Percentiles rank a stretch among this genome's conserved stretches.
These are phyloP conservation scores for Pteromalus puparum DNA, from an alignment of 1,140 invertebrate species.

Conservation along the genomic window DNA sequence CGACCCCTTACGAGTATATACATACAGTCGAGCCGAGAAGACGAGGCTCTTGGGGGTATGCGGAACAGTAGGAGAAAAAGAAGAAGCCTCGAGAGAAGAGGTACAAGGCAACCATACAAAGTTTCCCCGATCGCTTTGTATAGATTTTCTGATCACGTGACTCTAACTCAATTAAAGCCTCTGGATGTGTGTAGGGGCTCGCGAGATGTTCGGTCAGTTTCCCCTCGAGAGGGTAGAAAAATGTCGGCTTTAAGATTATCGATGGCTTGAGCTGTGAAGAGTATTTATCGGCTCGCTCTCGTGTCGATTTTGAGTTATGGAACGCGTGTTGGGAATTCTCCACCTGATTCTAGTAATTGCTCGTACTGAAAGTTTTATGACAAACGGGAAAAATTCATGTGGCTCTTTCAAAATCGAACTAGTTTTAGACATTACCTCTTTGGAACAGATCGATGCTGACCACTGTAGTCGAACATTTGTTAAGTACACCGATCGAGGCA, in stretches of 20 bases:
- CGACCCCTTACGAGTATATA: conserved; percentile 35
- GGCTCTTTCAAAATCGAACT: not conserved
- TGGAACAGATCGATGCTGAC: too few species aligned
- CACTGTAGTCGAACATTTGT: too few species aligned
- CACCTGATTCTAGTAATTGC: not conserved
- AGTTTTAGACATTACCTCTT: not conserved
- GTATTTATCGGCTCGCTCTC: not conserved
- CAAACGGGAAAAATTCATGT: not conserved
- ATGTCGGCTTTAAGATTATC: not conserved
- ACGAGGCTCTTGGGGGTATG: not conserved
- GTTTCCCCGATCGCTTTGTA: conserved; percentile 47
- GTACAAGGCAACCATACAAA: conserved; percentile 58
- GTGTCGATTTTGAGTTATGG: not conserved
- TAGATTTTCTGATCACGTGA: conserved; percentile 56
- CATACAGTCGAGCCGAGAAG: not conserved
- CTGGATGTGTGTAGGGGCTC: not conserved
- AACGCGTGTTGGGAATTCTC: not conserved
- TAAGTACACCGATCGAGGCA: too few species aligned
- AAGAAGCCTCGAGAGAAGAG: conserved; percentile 26
- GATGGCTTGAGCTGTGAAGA: not conserved
- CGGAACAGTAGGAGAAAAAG: not conserved
- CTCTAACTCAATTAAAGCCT: conserved; percentile 58
- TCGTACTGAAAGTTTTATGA: not conserved
- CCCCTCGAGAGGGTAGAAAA: not conserved
- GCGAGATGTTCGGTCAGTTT: not conserved